Evolutionary conservation across 2,888 invertebrate species (phyloP).

Genomic region (Bellardia pandia): DNA sequence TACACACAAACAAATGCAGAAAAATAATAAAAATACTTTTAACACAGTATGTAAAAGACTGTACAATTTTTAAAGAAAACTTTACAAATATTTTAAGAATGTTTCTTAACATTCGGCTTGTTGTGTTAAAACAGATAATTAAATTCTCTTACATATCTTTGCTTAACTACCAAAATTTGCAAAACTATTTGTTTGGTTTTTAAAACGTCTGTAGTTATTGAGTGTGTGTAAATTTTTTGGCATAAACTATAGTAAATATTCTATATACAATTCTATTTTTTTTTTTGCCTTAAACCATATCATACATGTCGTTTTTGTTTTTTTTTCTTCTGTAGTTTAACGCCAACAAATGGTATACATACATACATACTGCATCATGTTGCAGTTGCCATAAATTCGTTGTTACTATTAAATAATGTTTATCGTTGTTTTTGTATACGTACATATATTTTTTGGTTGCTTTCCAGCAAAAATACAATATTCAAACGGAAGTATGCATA

Average conservation of each 20-base stretch:
- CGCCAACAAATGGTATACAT: slow-evolving; percentile 8
- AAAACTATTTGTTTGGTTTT: slow-evolving; percentile 20
- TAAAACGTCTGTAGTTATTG: neutral
- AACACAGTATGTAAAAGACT: neutral
- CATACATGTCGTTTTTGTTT: slow-evolving; percentile 39
- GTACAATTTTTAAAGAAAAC: neutral
- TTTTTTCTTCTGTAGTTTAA: slow-evolving; percentile 39
- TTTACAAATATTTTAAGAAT: neutral
- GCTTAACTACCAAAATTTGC: too few relatives aligned
- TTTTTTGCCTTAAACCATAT: slow-evolving; percentile 39
- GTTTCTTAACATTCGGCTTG: too few relatives aligned
- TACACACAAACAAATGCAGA: neutral
- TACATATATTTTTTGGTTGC: slow-evolving; percentile 45
- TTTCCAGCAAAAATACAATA: slow-evolving; percentile 59
- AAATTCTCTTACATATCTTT: too few relatives aligned
- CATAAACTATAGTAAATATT: slow-evolving; percentile 56
- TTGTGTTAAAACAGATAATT: too few relatives aligned
- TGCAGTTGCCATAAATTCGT: slow-evolving; percentile 72
- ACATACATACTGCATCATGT: slow-evolving; percentile 64
- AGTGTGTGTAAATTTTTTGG: slow-evolving; percentile 36
- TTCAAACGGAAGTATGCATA: slow-evolving; percentile 72
- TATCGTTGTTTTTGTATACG: slow-evolving; percentile 22
- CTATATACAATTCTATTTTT: slow-evolving; percentile 10
- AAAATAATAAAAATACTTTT: neutral
- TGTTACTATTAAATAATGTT: slow-evolving; percentile 56